Evolutionary conservation across 1,140 invertebrate species (phyloP), one percentile per base, ranked within the genome.

Genomic region (Parapsyche elsis): DNA sequence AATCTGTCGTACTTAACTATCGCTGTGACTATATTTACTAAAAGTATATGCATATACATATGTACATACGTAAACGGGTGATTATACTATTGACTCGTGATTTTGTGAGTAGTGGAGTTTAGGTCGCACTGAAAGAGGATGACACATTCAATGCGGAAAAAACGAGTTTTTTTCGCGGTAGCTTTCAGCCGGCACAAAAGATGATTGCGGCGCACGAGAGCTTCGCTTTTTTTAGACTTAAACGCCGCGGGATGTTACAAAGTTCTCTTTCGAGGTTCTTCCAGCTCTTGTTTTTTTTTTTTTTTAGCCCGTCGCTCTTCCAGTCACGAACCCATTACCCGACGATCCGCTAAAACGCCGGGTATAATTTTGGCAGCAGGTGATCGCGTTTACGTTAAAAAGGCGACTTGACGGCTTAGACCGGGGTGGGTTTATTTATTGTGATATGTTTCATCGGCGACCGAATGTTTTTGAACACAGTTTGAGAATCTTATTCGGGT

Each of bases 331-430:
- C 30, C 30, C 30, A 38, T 38, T 38, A 38, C 30, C 30, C 57
- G n/a, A 59, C n/a, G 21, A 59, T 21, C n/a, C 30, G 30, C 30
- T 38, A 38, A 38, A 38, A 38, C 30, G 30, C n/a, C 80, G 77
- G 80, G 80, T 77, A 81, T 67, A 64, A 73, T 77, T 59, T 73
- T 71, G 53, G 12, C 23, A 61, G 73, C 74, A 80, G 79, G 79
- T 80, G 79, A 71, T 70, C 14, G 19, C 64, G 26, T 76, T 71
- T 38, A 4, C 30, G 30, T 38, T 19, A 71, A 46, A 23, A 80
- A 64, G 78, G 59, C 19, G 78, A 26, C 78, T 80, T 64, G 71
- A 23, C 53, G 61, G 71, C 10, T 45, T 57, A 38, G 1, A 38
- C 30, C 30, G 30, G 30, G 30, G 19, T 64, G 71, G 14, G 71